Conservation (phyloP, 2,888 invertebrate species). For the Macrostomum cliftonense region DNA sequence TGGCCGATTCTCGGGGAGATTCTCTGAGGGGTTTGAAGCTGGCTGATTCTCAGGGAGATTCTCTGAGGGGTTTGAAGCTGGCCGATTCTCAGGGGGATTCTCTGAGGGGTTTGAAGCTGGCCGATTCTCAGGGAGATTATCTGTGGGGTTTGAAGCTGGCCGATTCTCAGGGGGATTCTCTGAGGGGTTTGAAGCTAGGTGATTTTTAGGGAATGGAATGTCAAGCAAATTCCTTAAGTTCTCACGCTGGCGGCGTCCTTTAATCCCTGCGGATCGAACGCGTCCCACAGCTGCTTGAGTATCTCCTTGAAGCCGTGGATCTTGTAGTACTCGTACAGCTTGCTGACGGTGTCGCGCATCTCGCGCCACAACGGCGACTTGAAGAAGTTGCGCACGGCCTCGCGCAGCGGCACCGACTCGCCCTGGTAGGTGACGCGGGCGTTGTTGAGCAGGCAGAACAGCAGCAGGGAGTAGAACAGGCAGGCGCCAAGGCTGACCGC, state of each 20-base stretch:
- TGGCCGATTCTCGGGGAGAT: too few species aligned
- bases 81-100: too few species aligned
- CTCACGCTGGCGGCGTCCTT: constrained; percentile 49
- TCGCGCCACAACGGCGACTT: constrained; percentile 57
- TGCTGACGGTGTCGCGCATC: constrained; percentile 45
- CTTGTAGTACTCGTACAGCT: constrained; percentile 57
- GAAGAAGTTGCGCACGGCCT: constrained; percentile 69
- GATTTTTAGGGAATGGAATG: too few species aligned
- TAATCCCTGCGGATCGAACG: constrained; percentile 73
- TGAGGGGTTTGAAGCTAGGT: too few species aligned
- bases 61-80: too few species aligned
- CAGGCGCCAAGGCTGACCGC: neutral
- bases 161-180: too few species aligned
- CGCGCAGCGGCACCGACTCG: constrained; percentile 66
- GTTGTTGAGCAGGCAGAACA: constrained; percentile 62
- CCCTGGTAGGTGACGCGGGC: constrained; percentile 62
- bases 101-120: too few species aligned
- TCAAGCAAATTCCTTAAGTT: too few species aligned
- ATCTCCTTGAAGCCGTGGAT: constrained; percentile 70
- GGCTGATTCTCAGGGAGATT: too few species aligned
- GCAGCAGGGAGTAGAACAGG: constrained; percentile 1
- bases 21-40: too few species aligned
- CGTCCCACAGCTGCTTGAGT: constrained; percentile 64
- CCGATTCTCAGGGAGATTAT: too few species aligned
- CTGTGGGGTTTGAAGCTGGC: too few species aligned